Percentiles rank a stretch among this genome's conserved stretches.
These are phyloP conservation scores for Mythimna vitellina DNA, from an alignment of 2,888 invertebrate species.

Conservation along the genomic window DNA sequence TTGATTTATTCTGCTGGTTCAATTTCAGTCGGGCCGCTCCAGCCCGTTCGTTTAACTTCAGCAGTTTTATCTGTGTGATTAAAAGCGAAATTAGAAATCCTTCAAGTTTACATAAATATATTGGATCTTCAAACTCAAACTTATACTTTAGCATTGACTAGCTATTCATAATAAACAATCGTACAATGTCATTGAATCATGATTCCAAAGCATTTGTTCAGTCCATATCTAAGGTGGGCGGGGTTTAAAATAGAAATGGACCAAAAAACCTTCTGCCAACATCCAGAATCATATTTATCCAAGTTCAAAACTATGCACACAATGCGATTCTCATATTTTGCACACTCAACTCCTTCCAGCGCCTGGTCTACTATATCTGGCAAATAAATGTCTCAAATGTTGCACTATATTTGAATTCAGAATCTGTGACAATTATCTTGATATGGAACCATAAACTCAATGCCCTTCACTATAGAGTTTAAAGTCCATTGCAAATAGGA, in stretches of 20 bases:
- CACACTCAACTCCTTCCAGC: no score
- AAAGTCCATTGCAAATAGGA: neutral
- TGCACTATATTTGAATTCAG: neutral
- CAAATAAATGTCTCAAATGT: neutral
- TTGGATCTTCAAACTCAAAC: neutral
- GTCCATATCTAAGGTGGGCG: no score
- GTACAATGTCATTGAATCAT: no score
- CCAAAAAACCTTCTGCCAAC: no score
- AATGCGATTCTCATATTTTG: no score
- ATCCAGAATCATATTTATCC: no score
- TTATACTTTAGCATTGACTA: no score
- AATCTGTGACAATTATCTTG: neutral
- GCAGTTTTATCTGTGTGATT: constrained; percentile 37
- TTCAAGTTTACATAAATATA: neutral
- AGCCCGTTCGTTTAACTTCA: constrained; percentile 51
- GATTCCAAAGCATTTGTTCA: no score
- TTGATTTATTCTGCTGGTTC: constrained; percentile 26
- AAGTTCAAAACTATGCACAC: no score
- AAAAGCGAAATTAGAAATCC: constrained; percentile 11
- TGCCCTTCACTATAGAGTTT: neutral
- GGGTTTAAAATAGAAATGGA: no score
- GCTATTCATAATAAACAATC: no score
- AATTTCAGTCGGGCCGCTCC: constrained; percentile 35
- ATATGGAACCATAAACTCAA: neutral
- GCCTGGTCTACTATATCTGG: neutral